Evolutionary conservation across 2,888 invertebrate species (phyloP).

Genomic region (Hesperia comma): DNA sequence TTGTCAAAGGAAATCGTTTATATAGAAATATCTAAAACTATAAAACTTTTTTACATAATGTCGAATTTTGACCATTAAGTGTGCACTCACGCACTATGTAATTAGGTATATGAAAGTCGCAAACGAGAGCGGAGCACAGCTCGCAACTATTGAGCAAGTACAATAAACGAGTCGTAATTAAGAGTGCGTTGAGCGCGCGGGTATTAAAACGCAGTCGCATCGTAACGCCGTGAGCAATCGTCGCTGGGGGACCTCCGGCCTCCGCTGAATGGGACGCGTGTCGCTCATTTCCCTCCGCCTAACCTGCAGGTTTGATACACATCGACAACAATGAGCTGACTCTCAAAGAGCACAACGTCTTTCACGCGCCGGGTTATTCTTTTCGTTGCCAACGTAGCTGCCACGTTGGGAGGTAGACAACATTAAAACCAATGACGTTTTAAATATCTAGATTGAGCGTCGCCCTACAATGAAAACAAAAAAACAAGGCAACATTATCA

Average conservation of each 20-base stretch:
- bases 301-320: slow-evolving; percentile 20
- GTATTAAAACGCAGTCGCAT: slow-evolving; percentile 15
- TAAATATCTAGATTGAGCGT: too few relatives aligned
- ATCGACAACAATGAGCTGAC: slow-evolving; percentile 4
- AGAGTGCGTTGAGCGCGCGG: slow-evolving; percentile 11
- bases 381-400: not conserved
- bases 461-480: too few relatives aligned
- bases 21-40: too few relatives aligned
- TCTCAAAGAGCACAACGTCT: slow-evolving; percentile 10
- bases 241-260: slow-evolving; percentile 10
- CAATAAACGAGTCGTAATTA: slow-evolving; percentile 18
- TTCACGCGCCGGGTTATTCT: slow-evolving; percentile 1
- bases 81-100: too few relatives aligned
- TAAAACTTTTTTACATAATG: too few relatives aligned
- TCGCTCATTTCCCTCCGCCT: slow-evolving; percentile 22
- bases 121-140: not conserved
- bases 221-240: slow-evolving; percentile 17
- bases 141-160: not conserved
- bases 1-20: too few relatives aligned
- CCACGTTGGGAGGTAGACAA: too few relatives aligned
- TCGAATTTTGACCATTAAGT: too few relatives aligned
- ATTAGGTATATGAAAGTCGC: too few relatives aligned
- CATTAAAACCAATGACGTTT: too few relatives aligned
- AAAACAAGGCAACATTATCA: too few relatives aligned
- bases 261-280: slow-evolving; percentile 6